Base-by-base conservation (phyloP, 2,113 vertebrate genomes). In the Petroica traversi region DNA sequence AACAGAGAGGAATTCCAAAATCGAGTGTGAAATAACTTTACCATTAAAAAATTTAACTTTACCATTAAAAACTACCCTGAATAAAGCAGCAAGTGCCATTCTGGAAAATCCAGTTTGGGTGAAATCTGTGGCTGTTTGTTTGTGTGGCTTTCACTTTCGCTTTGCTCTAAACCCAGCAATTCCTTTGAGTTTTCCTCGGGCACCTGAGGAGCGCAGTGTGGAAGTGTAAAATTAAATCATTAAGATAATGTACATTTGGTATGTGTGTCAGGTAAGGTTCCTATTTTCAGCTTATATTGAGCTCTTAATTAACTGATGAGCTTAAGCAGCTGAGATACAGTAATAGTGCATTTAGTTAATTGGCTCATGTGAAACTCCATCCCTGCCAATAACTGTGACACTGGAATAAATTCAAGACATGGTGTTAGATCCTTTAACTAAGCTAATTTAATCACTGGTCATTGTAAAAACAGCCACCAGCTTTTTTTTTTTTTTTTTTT, bases 251-350 rank as follows among this genome's bases (percentile, higher is more conserved):
- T 85, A 36, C 96, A 64, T 94, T 96, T 93, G 82, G 88, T 88
- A 88, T 89, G 85, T 96, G 76, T 96, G 88, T 86, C 91, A 95
- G 90, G 94, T 97, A 84, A 76, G 75, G 76, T 91, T 93, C 84
- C 93, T 95, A 91, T 91, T 97, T 96, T 92, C 94, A 92, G 91
- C 80, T 96, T 97, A 91, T 46, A 14, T 73, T 93, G 85, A 94
- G 95, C 89, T 96, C 93, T 96, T 97, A 96, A 97, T 97, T 95
- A 95, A 95, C 85, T 96, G 94, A 97, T 92, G 93, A 96, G 94
- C 91, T 97, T 92, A 97, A 97, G 91, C 90, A 96, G 83, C 86
- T 93, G 93, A 92, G 92, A 95, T 96, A 64, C 82, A 78, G 91
- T 94, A 93, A 95, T 96, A 97, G 93, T 94, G 76, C 91, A 95